phyloP scores from a whole-genome alignment of 2,113 vertebrate genomes.

The Pangasianodon hypophthalmus region DNA sequence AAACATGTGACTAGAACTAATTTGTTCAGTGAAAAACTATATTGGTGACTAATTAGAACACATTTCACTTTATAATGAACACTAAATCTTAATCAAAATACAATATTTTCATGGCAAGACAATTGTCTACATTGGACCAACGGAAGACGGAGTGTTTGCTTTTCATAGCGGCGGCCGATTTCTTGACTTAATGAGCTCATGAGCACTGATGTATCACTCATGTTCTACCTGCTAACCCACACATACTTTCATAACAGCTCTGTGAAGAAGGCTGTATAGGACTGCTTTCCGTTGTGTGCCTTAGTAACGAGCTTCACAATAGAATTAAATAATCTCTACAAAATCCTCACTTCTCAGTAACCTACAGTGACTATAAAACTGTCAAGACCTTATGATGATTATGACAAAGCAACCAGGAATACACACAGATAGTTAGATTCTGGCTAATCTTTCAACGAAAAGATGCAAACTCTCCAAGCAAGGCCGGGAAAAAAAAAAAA shows the following conservation, averaged over 20 bases:
- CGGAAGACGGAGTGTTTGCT: neutral
- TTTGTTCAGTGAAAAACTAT: constrained; percentile 7
- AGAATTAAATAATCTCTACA: neutral
- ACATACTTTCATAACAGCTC: neutral
- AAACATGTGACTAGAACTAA: neutral
- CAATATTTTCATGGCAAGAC: neutral
- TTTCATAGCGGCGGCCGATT: constrained; percentile 11
- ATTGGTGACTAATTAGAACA: constrained; percentile 18
- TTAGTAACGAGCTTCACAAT: constrained; percentile 4
- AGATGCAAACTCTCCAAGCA: neutral
- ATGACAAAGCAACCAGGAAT: neutral
- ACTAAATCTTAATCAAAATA: constrained; percentile 40
- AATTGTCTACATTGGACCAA: constrained; percentile 35
- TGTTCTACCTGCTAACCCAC: neutral
- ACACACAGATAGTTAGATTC: neutral
- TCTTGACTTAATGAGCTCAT: constrained; percentile 7
- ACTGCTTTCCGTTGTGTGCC: neutral
- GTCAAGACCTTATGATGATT: neutral
- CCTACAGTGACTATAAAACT: neutral
- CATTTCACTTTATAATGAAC: constrained; percentile 12
- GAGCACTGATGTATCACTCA: neutral
- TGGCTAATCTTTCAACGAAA: constrained; percentile 26
- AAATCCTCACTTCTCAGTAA: constrained; percentile 11
- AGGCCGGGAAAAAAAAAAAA: neutral
- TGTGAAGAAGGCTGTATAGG: neutral